Conservation (phyloP, 2,888 invertebrate species). For the Dermolepida albohirtum region DNA sequence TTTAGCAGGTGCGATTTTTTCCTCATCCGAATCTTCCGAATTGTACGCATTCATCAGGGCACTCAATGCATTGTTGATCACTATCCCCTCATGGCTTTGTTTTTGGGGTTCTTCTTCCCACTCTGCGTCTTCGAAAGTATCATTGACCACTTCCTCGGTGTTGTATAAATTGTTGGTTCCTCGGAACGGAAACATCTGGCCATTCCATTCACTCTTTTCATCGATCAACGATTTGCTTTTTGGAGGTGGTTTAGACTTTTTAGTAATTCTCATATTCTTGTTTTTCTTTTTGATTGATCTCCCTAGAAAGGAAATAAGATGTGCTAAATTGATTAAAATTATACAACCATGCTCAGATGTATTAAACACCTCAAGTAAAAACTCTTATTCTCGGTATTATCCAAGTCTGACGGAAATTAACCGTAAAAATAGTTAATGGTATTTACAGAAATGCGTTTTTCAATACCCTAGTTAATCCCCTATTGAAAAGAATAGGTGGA, state of each 20-base stretch:
- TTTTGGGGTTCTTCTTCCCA: conserved; percentile 50
- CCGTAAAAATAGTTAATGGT: too few species aligned
- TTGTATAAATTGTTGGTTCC: conserved; percentile 58
- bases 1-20: conserved; percentile 4
- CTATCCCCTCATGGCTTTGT: conserved; percentile 9
- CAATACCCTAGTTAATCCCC: too few species aligned
- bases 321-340: too few species aligned
- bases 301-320: background rate
- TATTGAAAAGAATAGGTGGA: too few species aligned
- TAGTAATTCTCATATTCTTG: conserved; percentile 33
- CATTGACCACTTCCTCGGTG: conserved; percentile 52
- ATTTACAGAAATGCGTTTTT: too few species aligned
- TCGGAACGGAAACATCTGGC: conserved; percentile 60
- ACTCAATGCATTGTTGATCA: conserved; percentile 69
- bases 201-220: conserved; percentile 62
- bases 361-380: too few species aligned
- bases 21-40: conserved; percentile 65
- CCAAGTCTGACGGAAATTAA: too few species aligned
- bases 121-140: conserved; percentile 60
- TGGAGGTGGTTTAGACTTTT: conserved; percentile 33
- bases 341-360: too few species aligned
- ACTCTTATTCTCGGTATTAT: too few species aligned
- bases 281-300: background rate
- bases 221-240: conserved; percentile 49
- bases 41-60: conserved; percentile 70